Evolutionary conservation across 1,140 invertebrate species (phyloP).

Genomic region (honey bee (Apis mellifera)): Amel_HAv3.1 CM009938.2:3547001-3547500

Average conservation of each 20-base stretch:
- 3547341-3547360: slow-evolving; percentile 83
- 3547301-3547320: slow-evolving; percentile 83
- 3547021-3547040: too few relatives aligned
- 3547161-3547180: not conserved
- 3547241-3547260: slow-evolving; percentile 82
- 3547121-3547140: too few relatives aligned
- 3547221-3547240: slow-evolving; percentile 70
- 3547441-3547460: not conserved
- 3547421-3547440: slow-evolving; percentile 68
- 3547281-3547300: slow-evolving; percentile 83
- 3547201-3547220: slow-evolving; percentile 1
- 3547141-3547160: too few relatives aligned
- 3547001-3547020: too few relatives aligned
- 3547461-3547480: slow-evolving; percentile 8
- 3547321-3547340: slow-evolving; percentile 84
- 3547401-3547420: slow-evolving; percentile 64
- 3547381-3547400: slow-evolving; percentile 82
- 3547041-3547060: too few relatives aligned
- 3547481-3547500: not conserved
- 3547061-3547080: too few relatives aligned
- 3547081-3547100: too few relatives aligned
- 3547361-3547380: slow-evolving; percentile 84
- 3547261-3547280: slow-evolving; percentile 80
- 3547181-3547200: not conserved
- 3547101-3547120: too few relatives aligned